Base-by-base conservation (phyloP, 2,888 invertebrate genomes). In the Pollenia angustigena region DNA sequence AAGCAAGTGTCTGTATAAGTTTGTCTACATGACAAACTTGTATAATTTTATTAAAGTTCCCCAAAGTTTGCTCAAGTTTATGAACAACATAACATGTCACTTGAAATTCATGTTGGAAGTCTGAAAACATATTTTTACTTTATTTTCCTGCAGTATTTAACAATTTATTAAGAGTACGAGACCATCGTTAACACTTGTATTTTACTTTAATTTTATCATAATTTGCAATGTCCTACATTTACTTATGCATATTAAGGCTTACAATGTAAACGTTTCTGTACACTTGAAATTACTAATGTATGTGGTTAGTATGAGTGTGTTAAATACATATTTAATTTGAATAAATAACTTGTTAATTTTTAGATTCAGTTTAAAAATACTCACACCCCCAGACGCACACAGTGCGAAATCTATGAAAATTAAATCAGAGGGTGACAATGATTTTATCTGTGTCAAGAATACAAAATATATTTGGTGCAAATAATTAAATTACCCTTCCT, bases 401-500 rank as follows among this genome's bases (percentile, higher is more conserved):
- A 23, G 64, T 54, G 46, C 56, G 2, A 62, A 58, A 69, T 68
- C 16, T 48, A 48, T 42, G 32, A 16, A 46, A 18, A 46, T 42
- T 12, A 76, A 64, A 40, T 62, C 42, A 66, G 71, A 71, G 83
- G 71, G 76, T 78, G 83, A 66, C 56, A 78, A 66, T 44, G 78
- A 83, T 78, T 78, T 46, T 60, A 62, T 72, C 46, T 78, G 72
- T 72, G 78, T 16, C n/a, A 32, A 48, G 78, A 83, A 78, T 78
- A 78, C 58, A 76, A 76, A 71, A 64, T 72, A 58, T 72, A 58
- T 72, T 72, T 40, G 66, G 64, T 72, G 64, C 50, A 72, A 72
- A 58, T 83, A 83, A 83, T 72, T 83, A 71, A 66, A 83, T 83
- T 83, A 78, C 78, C 42, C 64, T 64, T 78, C 71, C 78, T 78